Percentiles rank a stretch among this genome's conserved stretches.
Conservation (phyloP, 2,797 vertebrate genomes). For the Steatocranus sp. region DNA sequence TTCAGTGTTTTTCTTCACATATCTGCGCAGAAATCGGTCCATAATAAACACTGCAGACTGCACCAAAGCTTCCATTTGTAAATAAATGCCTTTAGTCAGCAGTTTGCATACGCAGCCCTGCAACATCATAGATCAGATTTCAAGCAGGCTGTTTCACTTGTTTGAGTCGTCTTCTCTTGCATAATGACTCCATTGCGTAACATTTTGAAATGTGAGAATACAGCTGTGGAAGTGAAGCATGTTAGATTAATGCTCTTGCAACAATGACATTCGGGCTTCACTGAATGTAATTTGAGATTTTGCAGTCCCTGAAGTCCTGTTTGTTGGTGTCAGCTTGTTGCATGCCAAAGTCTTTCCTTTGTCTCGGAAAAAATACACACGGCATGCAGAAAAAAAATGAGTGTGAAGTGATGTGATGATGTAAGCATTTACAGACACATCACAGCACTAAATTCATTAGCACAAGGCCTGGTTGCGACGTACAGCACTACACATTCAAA, state of each 20-base stretch:
- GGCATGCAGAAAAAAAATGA: neutral
- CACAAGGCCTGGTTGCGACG: neutral
- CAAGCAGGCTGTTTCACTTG: neutral
- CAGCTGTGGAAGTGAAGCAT: neutral
- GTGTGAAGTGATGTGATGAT: neutral
- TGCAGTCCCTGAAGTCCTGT: neutral
- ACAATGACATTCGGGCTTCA: neutral
- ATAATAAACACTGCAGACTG: neutral
- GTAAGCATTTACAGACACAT: neutral
- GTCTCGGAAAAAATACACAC: neutral
- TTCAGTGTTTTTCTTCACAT: neutral
- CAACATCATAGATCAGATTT: neutral
- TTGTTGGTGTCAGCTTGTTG: neutral
- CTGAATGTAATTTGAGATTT: neutral
- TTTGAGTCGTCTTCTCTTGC: neutral
- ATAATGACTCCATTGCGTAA: neutral
- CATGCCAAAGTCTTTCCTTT: neutral
- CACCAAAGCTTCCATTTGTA: neutral
- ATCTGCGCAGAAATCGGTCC: neutral
- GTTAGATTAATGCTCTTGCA: neutral
- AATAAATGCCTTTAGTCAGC: neutral
- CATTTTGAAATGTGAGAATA: neutral
- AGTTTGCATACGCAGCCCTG: neutral
- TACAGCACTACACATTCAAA: neutral
- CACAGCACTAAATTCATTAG: neutral